Base-by-base conservation (phyloP, 2,797 vertebrate species). In the Pelodytes ibericus region DNA sequence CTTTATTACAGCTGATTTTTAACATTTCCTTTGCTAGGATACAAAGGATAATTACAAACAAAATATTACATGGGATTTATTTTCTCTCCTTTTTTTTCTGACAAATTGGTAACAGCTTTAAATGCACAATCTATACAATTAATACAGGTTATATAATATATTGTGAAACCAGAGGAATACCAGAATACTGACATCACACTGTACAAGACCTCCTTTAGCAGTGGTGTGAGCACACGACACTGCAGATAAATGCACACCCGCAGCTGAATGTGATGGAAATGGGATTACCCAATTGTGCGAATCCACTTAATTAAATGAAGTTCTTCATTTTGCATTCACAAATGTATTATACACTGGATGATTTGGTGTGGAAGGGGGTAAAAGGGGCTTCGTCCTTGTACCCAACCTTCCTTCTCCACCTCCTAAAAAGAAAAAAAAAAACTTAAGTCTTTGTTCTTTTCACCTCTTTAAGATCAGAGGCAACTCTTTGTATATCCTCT, bases 1-100 rank as follows among this genome's bases (percentile, higher is more conserved):
- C 93, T 99, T 98, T 98, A 98, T 98, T 98, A 98, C 96, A 97
- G 94, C 92, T 96, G 94, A 96, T 97, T 96, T 93, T 94, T 95
- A 95, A 94, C 95, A 95, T 95, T 89, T 95, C 95, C 93, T 96
- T 96, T 95, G 94, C 93, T 95, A 92, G 89, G 88, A 90, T 91
- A 95, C 95, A 96, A 94, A 96, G 95, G 92, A 93, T 96, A 94
- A 94, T 96, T 96, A 97, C 96, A 98, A 96, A 97, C 96, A 98
- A 96, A 96, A 98, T 95, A 96, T 94, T 96, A 96, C 92, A 96
- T 95, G 94, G 94, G 92, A 96, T 92, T 93, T 92, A 83, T 89
- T 87, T 88, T 93, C 88, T 94, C 88, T 91, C 93, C 91, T 89
- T 88, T 91, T 95, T 89, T 88, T 91, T 95, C 93, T 94, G 93